Evolutionary conservation across 2,113 vertebrate genomes (phyloP), one percentile per base, ranked within the genome.

Genomic region (Todiramphus saurophagus): DNA sequence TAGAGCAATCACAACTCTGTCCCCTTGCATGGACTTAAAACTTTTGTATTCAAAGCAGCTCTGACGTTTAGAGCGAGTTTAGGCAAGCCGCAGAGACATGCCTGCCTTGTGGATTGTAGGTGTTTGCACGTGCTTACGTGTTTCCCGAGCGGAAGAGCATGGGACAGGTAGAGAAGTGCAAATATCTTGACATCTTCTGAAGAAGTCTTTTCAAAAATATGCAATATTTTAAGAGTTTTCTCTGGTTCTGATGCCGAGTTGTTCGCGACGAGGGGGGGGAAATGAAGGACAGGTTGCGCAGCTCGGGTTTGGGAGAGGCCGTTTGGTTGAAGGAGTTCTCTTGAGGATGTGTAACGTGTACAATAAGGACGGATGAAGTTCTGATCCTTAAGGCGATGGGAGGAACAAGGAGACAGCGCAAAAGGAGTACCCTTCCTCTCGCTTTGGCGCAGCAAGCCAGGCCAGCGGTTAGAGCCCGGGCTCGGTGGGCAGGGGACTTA

Each of bases 11-110:
- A 85, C 88, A 86, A 64, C 95, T 28, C 93, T 92, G 94, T 97
- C 94, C 97, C 94, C 96, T 97, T 95, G 97, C 92, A 90, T 87
- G 82, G 93, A 74, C 95, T 93, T 93, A 63, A 60, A 63, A 80
- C 95, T 91, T 97, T 98, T 97, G 76, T 98, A 97, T 97, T 97
- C 94, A 91, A 69, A 93, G 94, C 95, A 95, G 97, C 96, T 97
- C 83, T 90, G 92, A 95, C 53, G 93, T 95, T 95, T 91, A 86
- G 95, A 96, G 95, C 94, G 75, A 93, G 92, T 51, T 92, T 93
- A 96, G 92, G 94, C 91, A 95, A 95, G 56, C 74, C 3, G 15
- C 96, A 92, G 91, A 93, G 91, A 92, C 50, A 51, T 96, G 94
- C 74, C 81, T 93, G 84, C 74, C 14, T 91, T 90, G 89, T 95